phyloP scores from a whole-genome alignment of 2,888 invertebrate genomes.

The Drosophila histrio region DNA sequence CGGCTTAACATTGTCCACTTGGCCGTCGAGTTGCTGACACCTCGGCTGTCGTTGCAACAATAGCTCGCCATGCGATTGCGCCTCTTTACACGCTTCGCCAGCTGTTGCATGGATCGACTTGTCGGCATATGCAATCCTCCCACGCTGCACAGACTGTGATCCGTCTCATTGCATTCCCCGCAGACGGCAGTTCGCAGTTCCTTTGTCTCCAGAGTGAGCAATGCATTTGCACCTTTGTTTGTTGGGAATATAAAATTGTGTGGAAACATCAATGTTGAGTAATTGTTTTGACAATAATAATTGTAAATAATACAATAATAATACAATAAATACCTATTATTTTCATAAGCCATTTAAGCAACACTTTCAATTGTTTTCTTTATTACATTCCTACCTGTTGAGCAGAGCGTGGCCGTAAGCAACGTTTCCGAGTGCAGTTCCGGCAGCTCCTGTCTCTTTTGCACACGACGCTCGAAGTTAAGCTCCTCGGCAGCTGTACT shows the following conservation, averaged over 20 bases:
- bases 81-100: slow-evolving; percentile 85
- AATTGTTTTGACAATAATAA: too few species aligned
- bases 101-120: slow-evolving; percentile 85
- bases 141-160: slow-evolving; percentile 86
- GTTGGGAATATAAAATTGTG: too few species aligned
- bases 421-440: slow-evolving; percentile 49
- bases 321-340: too few species aligned
- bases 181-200: slow-evolving; percentile 62
- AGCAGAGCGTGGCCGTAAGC: slow-evolving; percentile 23
- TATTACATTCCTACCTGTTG: neutral
- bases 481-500: slow-evolving; percentile 10
- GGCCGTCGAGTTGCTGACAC: slow-evolving; percentile 27
- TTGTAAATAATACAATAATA: too few species aligned
- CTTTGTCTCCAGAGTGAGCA: slow-evolving; percentile 25
- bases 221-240: too few species aligned
- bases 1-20: slow-evolving; percentile 34
- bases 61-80: slow-evolving; percentile 88
- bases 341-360: too few species aligned
- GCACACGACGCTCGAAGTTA: slow-evolving; percentile 73
- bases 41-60: slow-evolving; percentile 85
- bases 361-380: too few species aligned
- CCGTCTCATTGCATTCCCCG: slow-evolving; percentile 84
- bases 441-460: slow-evolving; percentile 73
- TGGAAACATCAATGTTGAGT: too few species aligned
- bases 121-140: slow-evolving; percentile 88